Conservation (phyloP, 2,888 invertebrate genomes). For the Synanthedon andrenaeformis region DNA sequence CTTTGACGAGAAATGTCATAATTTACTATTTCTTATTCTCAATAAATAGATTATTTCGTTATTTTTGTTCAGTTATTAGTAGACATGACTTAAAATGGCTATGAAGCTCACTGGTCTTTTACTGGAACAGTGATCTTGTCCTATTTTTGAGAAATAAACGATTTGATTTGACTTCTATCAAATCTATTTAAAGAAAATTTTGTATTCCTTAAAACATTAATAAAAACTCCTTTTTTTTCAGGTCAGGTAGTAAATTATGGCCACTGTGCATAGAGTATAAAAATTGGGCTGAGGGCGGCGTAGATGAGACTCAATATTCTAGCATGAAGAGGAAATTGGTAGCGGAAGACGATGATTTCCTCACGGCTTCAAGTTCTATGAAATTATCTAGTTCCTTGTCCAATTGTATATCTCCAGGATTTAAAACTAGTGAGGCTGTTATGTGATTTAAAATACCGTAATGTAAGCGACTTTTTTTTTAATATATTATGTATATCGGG, state of each 20-base stretch:
- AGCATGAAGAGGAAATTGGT: slow-evolving; percentile 47
- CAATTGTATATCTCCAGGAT: slow-evolving; percentile 52
- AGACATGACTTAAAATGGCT: no score
- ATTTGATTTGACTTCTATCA: no score
- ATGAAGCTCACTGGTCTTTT: no score
- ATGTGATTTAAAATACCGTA: not conserved
- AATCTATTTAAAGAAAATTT: no score
- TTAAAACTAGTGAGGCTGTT: slow-evolving; percentile 46
- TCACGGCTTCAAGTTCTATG: slow-evolving; percentile 36
- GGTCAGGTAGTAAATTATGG: slow-evolving; percentile 63
- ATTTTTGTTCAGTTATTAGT: no score
- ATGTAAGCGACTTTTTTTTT: no score
- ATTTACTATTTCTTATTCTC: no score
- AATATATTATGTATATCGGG: no score
- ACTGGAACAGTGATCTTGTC: no score
- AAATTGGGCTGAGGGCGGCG: slow-evolving; percentile 43
- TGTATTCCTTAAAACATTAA: not conserved
- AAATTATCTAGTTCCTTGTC: slow-evolving; percentile 40
- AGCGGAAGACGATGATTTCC: slow-evolving; percentile 56
- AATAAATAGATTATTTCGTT: no score
- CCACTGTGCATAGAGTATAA: slow-evolving; percentile 67
- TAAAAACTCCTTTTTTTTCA: slow-evolving; percentile 11
- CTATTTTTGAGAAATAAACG: no score
- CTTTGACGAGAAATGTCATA: no score
- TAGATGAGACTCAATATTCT: slow-evolving; percentile 44